Evolutionary conservation across 1,140 invertebrate genomes (phyloP).

Genomic region (Anthonomus grandis): DNA sequence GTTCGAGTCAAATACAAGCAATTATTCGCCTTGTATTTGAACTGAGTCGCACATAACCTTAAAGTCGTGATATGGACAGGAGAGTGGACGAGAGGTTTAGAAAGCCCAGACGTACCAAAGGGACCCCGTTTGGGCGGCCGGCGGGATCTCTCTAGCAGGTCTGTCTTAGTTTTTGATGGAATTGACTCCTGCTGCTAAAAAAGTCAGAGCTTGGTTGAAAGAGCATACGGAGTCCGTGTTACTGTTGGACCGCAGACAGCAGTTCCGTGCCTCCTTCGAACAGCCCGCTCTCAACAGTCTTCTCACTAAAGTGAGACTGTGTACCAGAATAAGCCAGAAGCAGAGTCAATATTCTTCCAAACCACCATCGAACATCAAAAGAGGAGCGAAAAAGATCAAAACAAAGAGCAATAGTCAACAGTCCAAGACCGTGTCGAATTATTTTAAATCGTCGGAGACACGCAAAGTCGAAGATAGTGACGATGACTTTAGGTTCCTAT

Average conservation of each 20-base stretch:
- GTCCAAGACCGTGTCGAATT: background rate
- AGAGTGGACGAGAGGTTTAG: slow-evolving; percentile 42
- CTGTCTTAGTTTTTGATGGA: slow-evolving; percentile 35
- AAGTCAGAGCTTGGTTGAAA: too few relatives aligned
- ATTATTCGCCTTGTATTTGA: too few relatives aligned
- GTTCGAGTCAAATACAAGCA: too few relatives aligned
- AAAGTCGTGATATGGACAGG: slow-evolving; percentile 37
- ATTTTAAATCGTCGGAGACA: background rate
- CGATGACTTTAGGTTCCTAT: slow-evolving; percentile 38
- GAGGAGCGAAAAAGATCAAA: background rate
- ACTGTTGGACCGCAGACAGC: too few relatives aligned
- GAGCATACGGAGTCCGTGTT: too few relatives aligned
- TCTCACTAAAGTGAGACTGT: slow-evolving; percentile 22
- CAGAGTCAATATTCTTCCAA: slow-evolving; percentile 36
- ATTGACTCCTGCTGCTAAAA: too few relatives aligned
- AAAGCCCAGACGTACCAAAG: slow-evolving; percentile 54
- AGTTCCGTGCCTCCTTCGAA: slow-evolving; percentile 1
- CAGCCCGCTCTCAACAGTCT: slow-evolving; percentile 8
- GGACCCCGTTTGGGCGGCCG: slow-evolving; percentile 51
- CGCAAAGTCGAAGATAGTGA: background rate
- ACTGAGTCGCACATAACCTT: too few relatives aligned
- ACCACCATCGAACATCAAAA: background rate
- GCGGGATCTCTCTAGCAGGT: slow-evolving; percentile 37
- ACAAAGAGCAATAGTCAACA: slow-evolving; percentile 7
- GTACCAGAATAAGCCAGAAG: slow-evolving; percentile 32